A percentile compares a stretch with the other conserved stretches of the same genome.
phyloP scores from a whole-genome alignment of 2,797 vertebrate species.

The Podarcis siculus region DNA sequence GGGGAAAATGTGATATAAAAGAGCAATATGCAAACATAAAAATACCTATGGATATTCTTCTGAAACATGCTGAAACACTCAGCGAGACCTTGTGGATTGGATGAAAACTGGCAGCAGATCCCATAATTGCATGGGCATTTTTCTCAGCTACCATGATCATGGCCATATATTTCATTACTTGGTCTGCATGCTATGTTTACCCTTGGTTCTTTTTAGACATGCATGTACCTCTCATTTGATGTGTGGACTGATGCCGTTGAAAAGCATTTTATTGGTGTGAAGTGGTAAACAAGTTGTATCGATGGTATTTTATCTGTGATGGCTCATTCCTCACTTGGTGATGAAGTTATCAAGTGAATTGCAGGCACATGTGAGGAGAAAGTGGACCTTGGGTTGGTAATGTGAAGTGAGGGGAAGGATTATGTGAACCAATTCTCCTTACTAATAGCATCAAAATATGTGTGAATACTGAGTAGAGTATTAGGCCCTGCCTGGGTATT shows the following conservation, averaged over 20 bases:
- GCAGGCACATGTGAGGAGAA: not conserved
- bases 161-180: not conserved
- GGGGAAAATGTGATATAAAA: constrained; percentile 29
- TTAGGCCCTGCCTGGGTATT: too few species aligned
- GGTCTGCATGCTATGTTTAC: not conserved
- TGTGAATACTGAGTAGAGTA: not conserved
- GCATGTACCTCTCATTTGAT: not conserved
- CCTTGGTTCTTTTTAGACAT: not conserved
- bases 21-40: constrained; percentile 23
- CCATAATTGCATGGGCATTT: not conserved
- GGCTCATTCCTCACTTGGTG: not conserved
- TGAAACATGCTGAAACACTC: not conserved
- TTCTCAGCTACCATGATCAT: not conserved
- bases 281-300: not conserved
- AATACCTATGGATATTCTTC: constrained; percentile 3
- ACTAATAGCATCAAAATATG: too few species aligned
- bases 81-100: not conserved
- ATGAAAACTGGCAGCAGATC: not conserved
- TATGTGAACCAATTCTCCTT: not conserved
- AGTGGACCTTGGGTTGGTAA: not conserved
- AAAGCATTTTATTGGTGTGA: not conserved
- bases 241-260: not conserved
- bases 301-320: not conserved
- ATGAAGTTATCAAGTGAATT: not conserved
- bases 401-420: not conserved